A percentile compares a stretch with the other conserved stretches of the same genome.
Conservation (phyloP, 53 echinoderm and acorn worm genomes). For the Patiria pectinifera region DNA sequence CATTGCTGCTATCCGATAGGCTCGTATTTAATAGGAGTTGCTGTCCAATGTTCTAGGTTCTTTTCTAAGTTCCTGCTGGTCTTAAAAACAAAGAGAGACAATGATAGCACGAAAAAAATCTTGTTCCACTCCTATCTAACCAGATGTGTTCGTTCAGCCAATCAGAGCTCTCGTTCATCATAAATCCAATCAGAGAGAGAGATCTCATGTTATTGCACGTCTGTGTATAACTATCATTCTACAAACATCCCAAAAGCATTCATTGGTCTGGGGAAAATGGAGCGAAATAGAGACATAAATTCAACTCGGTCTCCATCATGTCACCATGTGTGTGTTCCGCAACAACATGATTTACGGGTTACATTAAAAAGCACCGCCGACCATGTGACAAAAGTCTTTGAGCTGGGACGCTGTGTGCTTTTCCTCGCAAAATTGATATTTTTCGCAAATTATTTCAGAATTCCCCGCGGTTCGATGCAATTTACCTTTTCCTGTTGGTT, state of each 20-base stretch:
- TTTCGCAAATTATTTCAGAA: slow-evolving; percentile 34
- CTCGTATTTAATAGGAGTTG: too few relatives aligned
- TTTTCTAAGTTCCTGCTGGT: too few relatives aligned
- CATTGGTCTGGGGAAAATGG: not conserved
- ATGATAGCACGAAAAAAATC: too few relatives aligned
- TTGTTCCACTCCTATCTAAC: too few relatives aligned
- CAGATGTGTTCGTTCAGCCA: too few relatives aligned
- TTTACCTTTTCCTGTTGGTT: slow-evolving; percentile 37
- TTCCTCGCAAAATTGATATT: not conserved
- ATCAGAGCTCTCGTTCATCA: too few relatives aligned
- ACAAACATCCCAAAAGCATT: not conserved
- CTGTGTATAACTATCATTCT: not conserved
- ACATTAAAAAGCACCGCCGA: slow-evolving; percentile 27
- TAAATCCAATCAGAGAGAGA: too few relatives aligned
- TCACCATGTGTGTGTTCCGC: slow-evolving; percentile 33
- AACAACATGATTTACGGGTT: slow-evolving; percentile 10
- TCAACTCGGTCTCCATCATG: not conserved
- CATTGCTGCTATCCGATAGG: too few relatives aligned
- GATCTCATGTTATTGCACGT: too few relatives aligned
- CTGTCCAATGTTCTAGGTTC: too few relatives aligned
- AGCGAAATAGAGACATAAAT: not conserved
- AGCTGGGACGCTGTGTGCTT: not conserved
- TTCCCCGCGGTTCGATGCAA: slow-evolving; percentile 24
- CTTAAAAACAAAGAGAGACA: too few relatives aligned
- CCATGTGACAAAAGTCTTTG: not conserved